These are phyloP conservation scores for Latrodectus elegans DNA, from an alignment of 2,888 invertebrate species.

Conservation along the genomic window DNA sequence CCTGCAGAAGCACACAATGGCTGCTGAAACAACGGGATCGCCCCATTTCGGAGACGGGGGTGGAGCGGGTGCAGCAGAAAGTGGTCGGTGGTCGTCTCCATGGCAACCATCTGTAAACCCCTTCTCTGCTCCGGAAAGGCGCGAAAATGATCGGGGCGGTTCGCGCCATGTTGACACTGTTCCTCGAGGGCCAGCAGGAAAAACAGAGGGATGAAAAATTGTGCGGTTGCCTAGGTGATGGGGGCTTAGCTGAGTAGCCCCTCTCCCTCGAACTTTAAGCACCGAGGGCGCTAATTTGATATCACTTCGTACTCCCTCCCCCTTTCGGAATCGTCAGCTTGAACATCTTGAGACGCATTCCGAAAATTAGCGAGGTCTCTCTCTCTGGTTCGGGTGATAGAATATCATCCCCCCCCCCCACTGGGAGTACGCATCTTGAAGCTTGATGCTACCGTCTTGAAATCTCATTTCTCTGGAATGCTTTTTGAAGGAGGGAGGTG, in stretches of 20 bases:
- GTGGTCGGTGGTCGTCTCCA: conserved; percentile 18
- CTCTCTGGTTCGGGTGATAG: too few relatives aligned
- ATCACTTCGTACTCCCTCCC: conserved; percentile 6
- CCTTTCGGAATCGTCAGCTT: neutral
- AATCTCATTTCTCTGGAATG: too few relatives aligned
- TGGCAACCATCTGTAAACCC: conserved; percentile 20
- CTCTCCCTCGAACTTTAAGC: neutral
- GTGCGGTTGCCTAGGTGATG: conserved; percentile 57
- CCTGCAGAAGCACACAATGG: neutral
- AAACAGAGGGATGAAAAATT: conserved; percentile 50
- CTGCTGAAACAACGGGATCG: conserved; percentile 33
- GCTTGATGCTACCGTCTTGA: too few relatives aligned
- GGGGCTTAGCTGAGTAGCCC: conserved; percentile 14
- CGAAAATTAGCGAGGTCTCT: too few relatives aligned
- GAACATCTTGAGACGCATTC: too few relatives aligned
- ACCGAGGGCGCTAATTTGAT: conserved; percentile 53
- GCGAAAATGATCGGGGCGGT: conserved; percentile 64
- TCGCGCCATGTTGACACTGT: conserved; percentile 62
- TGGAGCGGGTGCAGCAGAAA: conserved; percentile 4
- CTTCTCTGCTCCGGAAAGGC: conserved; percentile 33
- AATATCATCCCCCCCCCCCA: too few relatives aligned
- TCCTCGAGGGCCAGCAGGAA: conserved; percentile 4
- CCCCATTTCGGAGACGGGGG: conserved; percentile 19
- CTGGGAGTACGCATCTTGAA: too few relatives aligned
- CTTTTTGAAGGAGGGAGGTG: too few relatives aligned